Conservation (phyloP, 2,113 vertebrate genomes). For the Microcebus jonahi region DNA sequence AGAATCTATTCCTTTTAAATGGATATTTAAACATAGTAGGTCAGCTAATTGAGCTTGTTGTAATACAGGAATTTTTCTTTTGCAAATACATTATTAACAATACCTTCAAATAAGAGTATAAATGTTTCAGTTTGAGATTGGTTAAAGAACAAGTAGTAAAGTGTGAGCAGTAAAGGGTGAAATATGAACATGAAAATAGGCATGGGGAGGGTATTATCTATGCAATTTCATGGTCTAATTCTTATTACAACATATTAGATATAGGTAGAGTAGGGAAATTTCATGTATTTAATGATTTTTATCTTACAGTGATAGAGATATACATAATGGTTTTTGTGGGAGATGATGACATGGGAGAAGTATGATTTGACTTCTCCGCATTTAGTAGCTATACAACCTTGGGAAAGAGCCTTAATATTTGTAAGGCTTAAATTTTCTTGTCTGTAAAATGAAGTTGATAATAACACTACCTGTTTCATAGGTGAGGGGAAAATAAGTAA, state of each 20-base stretch:
- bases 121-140: conserved; percentile 2
- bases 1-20: conserved; percentile 36
- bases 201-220: background rate
- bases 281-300: conserved; percentile 1
- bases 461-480: background rate
- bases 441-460: background rate
- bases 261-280: background rate
- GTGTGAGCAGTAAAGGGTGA: background rate
- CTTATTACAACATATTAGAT: background rate
- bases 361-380: background rate
- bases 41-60: conserved; percentile 27
- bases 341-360: background rate
- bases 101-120: background rate
- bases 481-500: background rate
- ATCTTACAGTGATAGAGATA: background rate
- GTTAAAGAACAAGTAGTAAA: conserved; percentile 14
- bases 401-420: background rate
- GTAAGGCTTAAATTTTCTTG: background rate
- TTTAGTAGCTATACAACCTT: background rate
- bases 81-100: background rate
- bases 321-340: background rate
- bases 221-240: background rate
- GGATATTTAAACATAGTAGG: background rate
- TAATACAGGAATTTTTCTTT: conserved; percentile 12
- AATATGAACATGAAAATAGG: background rate